These are phyloP conservation scores for Drosophila tani DNA, from an alignment of 1,140 invertebrate species.

Conservation along the genomic window DNA sequence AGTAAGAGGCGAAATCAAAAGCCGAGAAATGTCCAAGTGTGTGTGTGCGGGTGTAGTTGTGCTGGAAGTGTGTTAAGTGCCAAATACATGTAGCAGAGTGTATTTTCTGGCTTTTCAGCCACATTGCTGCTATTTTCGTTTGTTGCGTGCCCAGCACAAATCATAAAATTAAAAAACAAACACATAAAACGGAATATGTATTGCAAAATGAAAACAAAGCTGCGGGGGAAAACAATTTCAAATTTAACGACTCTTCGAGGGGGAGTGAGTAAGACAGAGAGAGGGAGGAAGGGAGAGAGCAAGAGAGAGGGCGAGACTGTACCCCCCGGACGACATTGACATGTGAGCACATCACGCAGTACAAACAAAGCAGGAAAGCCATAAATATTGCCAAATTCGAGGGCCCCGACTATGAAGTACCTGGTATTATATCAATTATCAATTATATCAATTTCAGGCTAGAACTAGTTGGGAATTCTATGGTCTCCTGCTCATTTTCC, in stretches of 20 bases:
- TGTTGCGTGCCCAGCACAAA: constrained; percentile 64
- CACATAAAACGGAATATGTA: constrained; percentile 68
- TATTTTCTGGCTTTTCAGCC: constrained; percentile 41
- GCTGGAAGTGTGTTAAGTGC: constrained; percentile 45
- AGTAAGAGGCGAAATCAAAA: constrained; percentile 65
- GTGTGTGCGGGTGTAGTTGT: constrained; percentile 23
- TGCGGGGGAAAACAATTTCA: constrained; percentile 30
- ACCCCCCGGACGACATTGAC: constrained; percentile 41
- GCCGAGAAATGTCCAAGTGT: constrained; percentile 44
- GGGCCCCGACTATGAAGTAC: constrained; percentile 1
- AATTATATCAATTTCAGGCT: neutral
- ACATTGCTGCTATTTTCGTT: constrained; percentile 64
- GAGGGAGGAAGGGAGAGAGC: too few species aligned
- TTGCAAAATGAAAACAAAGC: constrained; percentile 65
- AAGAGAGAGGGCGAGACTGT: constrained; percentile 20
- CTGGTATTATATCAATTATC: too few species aligned
- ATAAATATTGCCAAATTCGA: neutral
- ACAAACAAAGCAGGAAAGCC: constrained; percentile 33
- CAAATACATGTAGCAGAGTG: constrained; percentile 47
- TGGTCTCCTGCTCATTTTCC: neutral
- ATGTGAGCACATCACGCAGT: constrained; percentile 43
- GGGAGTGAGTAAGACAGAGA: neutral
- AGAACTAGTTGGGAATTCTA: neutral
- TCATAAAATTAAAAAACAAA: constrained; percentile 82
- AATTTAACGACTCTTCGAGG: constrained; percentile 51